Evolutionary conservation across 2,113 vertebrate genomes (phyloP), one percentile per base, ranked within the genome.

Genomic region (Aplodontia rufa): DNA sequence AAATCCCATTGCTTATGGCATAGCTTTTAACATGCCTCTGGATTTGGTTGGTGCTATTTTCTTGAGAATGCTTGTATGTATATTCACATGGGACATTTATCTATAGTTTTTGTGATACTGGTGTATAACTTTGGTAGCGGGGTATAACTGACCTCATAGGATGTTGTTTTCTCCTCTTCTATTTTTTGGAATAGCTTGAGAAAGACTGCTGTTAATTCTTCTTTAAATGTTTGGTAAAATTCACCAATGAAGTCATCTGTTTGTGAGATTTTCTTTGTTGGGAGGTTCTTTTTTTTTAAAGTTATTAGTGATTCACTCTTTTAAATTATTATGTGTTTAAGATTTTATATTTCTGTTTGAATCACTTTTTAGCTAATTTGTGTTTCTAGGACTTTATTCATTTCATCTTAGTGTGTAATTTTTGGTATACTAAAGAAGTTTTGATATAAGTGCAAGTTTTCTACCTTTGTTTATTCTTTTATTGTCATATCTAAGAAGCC

Each of bases 291-390:
- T n/a, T n/a, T 16, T 64, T n/a, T 79, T 45, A n/a, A 17, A n/a
- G 9, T 30, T 71, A 58, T 86, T 87, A 85, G 6, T 30, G 5
- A 90, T 75, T 90, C 17, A 71, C 40, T 3, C 0, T 79, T 84
- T 79, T 80, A n/a, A 69, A 83, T 37, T 84, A 14, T 79, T 96
- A 69, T n/a, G 72, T 26, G 5, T 62, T 8, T 96, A 42, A 47
- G 5, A 81, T 87, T 75, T 60, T 76, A 40, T 71, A 40, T 92
- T 88, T 90, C 62, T 86, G 78, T 42, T 64, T 55, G 35, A 94
- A 37, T 89, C 45, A 72, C 32, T 85, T 82, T 88, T 75, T n/a
- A n/a, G 60, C n/a, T 62, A 82, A 82, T 87, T 90, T 55, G 37
- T 71, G 47, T 68, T 82, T 89, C 76, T 90, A 60, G n/a, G 11